Conservation (phyloP, 1,140 invertebrate species). For the Bombus haemorrhoidalis region DNA sequence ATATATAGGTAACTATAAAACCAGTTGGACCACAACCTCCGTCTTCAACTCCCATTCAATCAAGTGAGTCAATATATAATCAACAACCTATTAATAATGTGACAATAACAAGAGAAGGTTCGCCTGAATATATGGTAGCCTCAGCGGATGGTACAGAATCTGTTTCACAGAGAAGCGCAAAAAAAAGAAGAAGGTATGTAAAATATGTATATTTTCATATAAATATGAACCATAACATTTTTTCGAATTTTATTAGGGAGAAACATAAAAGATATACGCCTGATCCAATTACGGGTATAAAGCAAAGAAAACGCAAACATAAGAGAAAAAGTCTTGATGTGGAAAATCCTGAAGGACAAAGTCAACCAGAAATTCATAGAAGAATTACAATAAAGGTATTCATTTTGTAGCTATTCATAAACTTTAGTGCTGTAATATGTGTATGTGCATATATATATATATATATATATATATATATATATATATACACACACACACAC, state of each 20-base stretch:
- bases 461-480: no score
- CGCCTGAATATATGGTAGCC: constrained; percentile 81
- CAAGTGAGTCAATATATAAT: constrained; percentile 67
- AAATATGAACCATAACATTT: not conserved
- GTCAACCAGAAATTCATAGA: constrained; percentile 84
- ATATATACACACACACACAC: no score
- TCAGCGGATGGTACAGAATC: constrained; percentile 76
- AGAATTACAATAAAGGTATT: constrained; percentile 90
- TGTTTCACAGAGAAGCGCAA: constrained; percentile 77
- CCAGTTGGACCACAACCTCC: constrained; percentile 75
- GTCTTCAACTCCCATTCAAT: constrained; percentile 66
- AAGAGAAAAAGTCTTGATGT: constrained; percentile 88
- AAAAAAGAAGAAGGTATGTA: constrained; percentile 77
- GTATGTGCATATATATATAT: not conserved
- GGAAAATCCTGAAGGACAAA: constrained; percentile 84
- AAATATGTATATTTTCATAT: constrained; percentile 6
- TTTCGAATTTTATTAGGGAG: constrained; percentile 68
- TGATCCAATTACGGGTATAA: constrained; percentile 80
- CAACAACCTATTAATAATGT: constrained; percentile 72
- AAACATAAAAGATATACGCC: constrained; percentile 81
- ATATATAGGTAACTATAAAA: constrained; percentile 77
- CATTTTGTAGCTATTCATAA: not conserved
- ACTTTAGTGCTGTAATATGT: not conserved
- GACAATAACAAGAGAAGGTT: constrained; percentile 75
- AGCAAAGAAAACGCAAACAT: constrained; percentile 81